phyloP scores from a whole-genome alignment of 2,888 invertebrate species.

The Polymixis flavicincta region DNA sequence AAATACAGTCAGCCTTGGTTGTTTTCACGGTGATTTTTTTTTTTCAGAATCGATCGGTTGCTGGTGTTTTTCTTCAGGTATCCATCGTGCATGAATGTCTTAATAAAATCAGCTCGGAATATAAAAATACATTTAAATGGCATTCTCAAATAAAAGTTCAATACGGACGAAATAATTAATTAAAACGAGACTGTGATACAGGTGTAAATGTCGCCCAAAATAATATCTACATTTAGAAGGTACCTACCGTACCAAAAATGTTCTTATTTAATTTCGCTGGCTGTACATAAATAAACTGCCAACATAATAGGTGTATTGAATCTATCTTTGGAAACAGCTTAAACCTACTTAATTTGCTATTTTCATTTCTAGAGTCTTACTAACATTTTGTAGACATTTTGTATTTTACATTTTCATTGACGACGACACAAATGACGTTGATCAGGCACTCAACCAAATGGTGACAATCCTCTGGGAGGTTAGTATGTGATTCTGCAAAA shows the following conservation, averaged over 20 bases:
- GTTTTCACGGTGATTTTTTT: neutral
- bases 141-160: neutral
- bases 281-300: neutral
- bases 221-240: neutral
- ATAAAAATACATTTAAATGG: neutral
- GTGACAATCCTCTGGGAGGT: too few species aligned
- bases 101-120: neutral
- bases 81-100: neutral
- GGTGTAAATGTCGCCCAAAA: neutral
- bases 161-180: neutral
- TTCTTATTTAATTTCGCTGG: neutral
- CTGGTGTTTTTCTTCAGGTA: neutral
- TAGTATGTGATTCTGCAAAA: too few species aligned
- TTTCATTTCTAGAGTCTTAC: neutral
- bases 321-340: neutral
- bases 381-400: neutral
- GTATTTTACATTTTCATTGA: too few species aligned
- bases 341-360: too few species aligned
- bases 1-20: too few species aligned
- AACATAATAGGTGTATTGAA: neutral
- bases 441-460: too few species aligned
- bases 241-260: neutral
- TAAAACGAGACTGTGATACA: neutral
- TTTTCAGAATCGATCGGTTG: neutral
- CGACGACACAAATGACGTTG: too few species aligned